Evolutionary conservation across 2,888 invertebrate species (phyloP), one percentile per base, ranked within the genome.

Genomic region (Idaea aversata): DNA sequence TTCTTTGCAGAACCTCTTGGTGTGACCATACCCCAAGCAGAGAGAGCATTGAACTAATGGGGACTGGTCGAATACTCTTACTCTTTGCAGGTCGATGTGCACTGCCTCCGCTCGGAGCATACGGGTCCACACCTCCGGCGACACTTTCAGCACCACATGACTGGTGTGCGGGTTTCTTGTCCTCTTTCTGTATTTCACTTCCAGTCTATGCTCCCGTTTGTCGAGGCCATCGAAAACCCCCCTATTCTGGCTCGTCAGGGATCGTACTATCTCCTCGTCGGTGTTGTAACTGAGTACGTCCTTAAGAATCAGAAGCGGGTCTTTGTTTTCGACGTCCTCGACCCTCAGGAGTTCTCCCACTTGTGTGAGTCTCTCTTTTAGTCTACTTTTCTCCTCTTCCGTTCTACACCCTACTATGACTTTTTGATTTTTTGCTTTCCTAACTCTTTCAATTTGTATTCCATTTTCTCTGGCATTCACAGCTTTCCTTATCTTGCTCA

Each of bases 371-470:
- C 59, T 59, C 6, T 62, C 59, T 38, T 62, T 60, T 0, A 67
- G 15, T 16, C 38, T 67, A 0, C 61, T 13, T 13, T 61, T 62
- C 3, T 64, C 67, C 38, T 58, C 64, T 10, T 58, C 15, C 1
- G 64, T 64, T 7, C 57, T 61, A 34, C 63, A 63, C 0, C 63
- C 62, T 3, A 66, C 57, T 1, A 66, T 62, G 7, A 68, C 62
- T 36, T 68, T 68, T 0, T 60, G 7, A 57, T 68, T 65, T 59
- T 57, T 68, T 1, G 34, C 62, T 15, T 68, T 68, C n/a, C 65
- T 62, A 7, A 65, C 61, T 57, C 16, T 63, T 4, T 66, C 66
- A 0, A 66, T 47, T 10, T 34, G 34, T 4, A 64, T 25, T 15
- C 62, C 34, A 0, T 64, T 63, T 4, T 68, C 68, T 62, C 57